Percentiles rank a stretch among this genome's conserved stretches.
Conservation (phyloP, 2,888 invertebrate genomes). For the Cheilosia vernalis region DNA sequence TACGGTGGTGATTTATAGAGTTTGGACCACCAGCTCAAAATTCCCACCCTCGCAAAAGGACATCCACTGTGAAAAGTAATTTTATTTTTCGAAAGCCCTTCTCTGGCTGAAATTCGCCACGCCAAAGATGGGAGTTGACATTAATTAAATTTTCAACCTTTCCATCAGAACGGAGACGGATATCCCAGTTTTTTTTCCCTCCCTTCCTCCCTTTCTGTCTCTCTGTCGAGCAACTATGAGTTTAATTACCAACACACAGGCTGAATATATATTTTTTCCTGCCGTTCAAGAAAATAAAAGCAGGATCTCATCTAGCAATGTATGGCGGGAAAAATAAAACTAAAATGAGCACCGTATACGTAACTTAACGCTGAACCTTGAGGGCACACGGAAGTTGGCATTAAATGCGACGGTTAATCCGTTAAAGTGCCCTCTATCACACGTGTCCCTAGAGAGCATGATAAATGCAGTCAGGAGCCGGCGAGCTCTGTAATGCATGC, state of each 20-base stretch:
- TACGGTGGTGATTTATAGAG: constrained; percentile 42
- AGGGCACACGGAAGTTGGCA: constrained; percentile 46
- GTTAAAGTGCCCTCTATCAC: constrained; percentile 51
- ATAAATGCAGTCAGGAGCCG: not conserved
- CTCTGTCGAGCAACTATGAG: not conserved
- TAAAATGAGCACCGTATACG: constrained; percentile 35
- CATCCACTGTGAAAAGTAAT: constrained; percentile 2
- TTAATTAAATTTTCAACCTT: constrained; percentile 57
- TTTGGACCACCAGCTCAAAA: constrained; percentile 9
- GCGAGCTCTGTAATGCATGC: not conserved
- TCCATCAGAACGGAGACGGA: constrained; percentile 22
- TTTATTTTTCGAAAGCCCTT: not conserved
- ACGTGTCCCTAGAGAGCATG: not conserved
- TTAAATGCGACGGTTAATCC: constrained; percentile 64
- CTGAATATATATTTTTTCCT: not conserved
- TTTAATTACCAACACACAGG: constrained; percentile 28
- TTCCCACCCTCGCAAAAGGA: not conserved
- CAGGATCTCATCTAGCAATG: constrained; percentile 13
- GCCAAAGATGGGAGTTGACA: constrained; percentile 48
- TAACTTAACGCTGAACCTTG: constrained; percentile 51
- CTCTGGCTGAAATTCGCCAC: constrained; percentile 23
- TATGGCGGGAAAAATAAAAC: constrained; percentile 2
- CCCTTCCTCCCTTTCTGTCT: not conserved
- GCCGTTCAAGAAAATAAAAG: constrained; percentile 15
- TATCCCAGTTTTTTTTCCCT: not conserved